Base-by-base conservation (phyloP, 2,113 vertebrate species). In the Gymnarchus niloticus region DNA sequence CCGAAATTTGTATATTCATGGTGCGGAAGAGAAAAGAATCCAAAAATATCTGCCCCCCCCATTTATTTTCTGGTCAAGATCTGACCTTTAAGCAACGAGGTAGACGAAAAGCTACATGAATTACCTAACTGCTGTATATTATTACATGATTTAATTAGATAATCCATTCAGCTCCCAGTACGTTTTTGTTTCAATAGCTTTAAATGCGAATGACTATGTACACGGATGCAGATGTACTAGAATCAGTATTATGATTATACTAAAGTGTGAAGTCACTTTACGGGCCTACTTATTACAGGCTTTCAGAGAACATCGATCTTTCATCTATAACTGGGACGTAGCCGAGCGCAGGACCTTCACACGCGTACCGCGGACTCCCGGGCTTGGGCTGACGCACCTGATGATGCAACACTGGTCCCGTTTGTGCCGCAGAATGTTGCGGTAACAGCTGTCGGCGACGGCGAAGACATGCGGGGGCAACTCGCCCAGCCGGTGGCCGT, bases 331-430 rank as follows among this genome's bases (percentile, higher is more conserved):
- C n/a, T n/a, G n/a, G n/a, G n/a, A n/a, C n/a, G n/a, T n/a, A n/a
- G n/a, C n/a, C n/a, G n/a, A n/a, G n/a, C n/a, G n/a, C n/a, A n/a
- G n/a, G n/a, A n/a, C n/a, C 57, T 19, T 14, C 23, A 61, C 23
- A 3, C 5, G 6, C 14, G 12, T 17, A 61, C 5, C 17, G 23
- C 23, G 0, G 2, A 17, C 12, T 1, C 41, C 4, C 10, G n/a
- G 1, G 6, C 28, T 10, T n/a, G 3, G 2, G 6, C 56, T 10
- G 19, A 78, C 56, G 89, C 86, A 96, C 96, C 95, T 96, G 93
- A 96, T 96, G 54, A 96, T 87, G 85, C 95, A 96, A 83, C 94
- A 95, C 90, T 96, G 96, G 84, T 96, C 93, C 87, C 54, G 93
- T 83, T 88, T 92, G 84, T 91, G 95, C 88, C 87, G 94, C 89